A percentile compares a stretch with the other conserved stretches of the same genome.
phyloP scores from a whole-genome alignment of 2,797 vertebrate species.

The Myiotriccus ornatus region DNA sequence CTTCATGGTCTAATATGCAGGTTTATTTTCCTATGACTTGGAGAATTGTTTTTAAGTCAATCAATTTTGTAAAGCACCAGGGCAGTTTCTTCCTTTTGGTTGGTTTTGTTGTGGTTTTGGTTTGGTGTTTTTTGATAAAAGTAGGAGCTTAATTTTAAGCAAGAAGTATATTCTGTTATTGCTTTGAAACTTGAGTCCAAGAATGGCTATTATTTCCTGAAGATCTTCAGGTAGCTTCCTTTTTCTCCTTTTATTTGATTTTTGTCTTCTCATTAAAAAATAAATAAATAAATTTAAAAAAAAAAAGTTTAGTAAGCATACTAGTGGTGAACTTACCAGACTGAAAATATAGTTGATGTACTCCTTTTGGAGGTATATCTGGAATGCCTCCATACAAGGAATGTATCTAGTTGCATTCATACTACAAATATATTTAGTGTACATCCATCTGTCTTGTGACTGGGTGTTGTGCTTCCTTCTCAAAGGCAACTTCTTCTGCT shows the following conservation, averaged over 20 bases:
- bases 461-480: not conserved
- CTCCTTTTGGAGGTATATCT: not conserved
- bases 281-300: not conserved
- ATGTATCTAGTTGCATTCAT: not conserved
- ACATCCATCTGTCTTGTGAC: not conserved
- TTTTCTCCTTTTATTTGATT: not conserved
- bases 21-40: not conserved
- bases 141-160: not conserved
- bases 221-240: not conserved
- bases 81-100: not conserved
- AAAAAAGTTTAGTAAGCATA: not conserved
- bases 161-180: not conserved
- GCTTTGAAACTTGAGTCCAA: not conserved
- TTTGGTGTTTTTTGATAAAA: not conserved
- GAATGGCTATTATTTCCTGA: not conserved
- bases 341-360: not conserved
- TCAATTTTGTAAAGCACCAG: not conserved
- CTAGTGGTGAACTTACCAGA: not conserved
- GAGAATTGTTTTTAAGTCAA: not conserved
- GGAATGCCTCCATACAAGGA: not conserved
- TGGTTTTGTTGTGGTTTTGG: not conserved
- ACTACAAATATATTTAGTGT: not conserved
- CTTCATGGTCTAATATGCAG: not conserved
- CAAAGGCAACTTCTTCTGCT: not conserved
- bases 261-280: not conserved